Evolutionary conservation across 92 coral and sea anemone genomes (phyloP).

Genomic region (Metridium senile): DNA sequence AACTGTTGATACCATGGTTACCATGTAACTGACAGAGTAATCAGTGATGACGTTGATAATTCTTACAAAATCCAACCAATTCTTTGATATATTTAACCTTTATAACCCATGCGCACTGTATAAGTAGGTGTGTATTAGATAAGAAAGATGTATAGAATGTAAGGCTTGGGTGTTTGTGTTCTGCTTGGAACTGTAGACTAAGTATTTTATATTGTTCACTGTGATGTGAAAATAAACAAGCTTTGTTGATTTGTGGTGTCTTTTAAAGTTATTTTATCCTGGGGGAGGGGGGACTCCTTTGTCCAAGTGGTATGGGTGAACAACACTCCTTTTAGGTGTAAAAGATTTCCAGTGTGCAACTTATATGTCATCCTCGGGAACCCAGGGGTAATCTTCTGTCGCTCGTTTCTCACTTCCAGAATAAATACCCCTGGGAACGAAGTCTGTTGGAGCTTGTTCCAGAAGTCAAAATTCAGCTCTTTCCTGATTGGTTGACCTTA

Average conservation of each 20-base stretch:
- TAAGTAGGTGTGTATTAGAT: constrained; percentile 1
- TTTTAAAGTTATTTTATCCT: not conserved
- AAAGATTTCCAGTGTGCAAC: not conserved
- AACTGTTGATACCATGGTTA: constrained; percentile 56
- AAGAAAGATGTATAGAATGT: not conserved
- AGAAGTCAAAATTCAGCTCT: no score
- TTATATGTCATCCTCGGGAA: no score
- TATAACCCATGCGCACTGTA: constrained; percentile 12
- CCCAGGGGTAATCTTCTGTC: no score
- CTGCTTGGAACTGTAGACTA: constrained; percentile 13
- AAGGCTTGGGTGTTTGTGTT: constrained; percentile 21
- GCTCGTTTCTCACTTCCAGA: no score
- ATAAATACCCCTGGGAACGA: no score
- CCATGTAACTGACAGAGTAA: constrained; percentile 88
- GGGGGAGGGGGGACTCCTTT: not conserved
- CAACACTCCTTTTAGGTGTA: not conserved
- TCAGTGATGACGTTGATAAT: constrained; percentile 40
- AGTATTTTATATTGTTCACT: constrained; percentile 18
- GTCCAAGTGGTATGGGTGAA: not conserved
- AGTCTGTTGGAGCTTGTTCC: no score
- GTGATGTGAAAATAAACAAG: constrained; percentile 12
- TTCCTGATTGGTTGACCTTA: no score
- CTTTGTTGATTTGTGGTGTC: not conserved
- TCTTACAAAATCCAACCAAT: not conserved
- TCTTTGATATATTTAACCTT: constrained; percentile 21